These are phyloP conservation scores for Dryobota labecula DNA, from an alignment of 2,888 invertebrate genomes.

Conservation along the genomic window DNA sequence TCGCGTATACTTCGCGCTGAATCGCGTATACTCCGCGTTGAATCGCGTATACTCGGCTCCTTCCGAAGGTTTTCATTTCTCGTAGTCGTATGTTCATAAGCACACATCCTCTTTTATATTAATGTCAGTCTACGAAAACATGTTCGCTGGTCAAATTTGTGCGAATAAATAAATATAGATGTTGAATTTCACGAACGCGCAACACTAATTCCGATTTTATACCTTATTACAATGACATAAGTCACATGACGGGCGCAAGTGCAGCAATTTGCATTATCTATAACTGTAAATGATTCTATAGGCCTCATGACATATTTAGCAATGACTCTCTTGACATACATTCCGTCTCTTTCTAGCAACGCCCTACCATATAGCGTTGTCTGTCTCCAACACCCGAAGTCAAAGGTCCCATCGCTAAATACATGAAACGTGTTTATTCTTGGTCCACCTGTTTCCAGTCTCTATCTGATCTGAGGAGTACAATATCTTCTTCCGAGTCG, in stretches of 20 bases:
- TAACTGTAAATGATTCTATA: slow-evolving; percentile 15
- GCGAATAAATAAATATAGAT: background rate
- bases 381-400: slow-evolving; percentile 7
- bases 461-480: slow-evolving; percentile 86
- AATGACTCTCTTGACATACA: background rate
- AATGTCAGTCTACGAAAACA: background rate
- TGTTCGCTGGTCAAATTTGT: background rate
- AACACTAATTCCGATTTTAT: background rate
- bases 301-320: slow-evolving; percentile 4
- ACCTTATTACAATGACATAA: slow-evolving; percentile 9
- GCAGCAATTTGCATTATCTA: no score
- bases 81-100: background rate
- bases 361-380: background rate
- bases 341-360: background rate
- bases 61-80: background rate
- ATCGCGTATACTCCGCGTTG: background rate
- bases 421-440: slow-evolving; percentile 30
- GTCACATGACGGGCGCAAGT: background rate
- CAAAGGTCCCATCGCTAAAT: background rate
- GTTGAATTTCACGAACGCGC: background rate
- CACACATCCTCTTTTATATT: background rate
- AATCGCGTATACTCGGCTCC: background rate
- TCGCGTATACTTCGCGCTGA: background rate
- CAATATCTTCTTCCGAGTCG: slow-evolving; percentile 91
- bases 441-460: slow-evolving; percentile 72